Base-by-base conservation (phyloP, 2,113 vertebrate genomes). In the Paramisgurnus dabryanus region DNA sequence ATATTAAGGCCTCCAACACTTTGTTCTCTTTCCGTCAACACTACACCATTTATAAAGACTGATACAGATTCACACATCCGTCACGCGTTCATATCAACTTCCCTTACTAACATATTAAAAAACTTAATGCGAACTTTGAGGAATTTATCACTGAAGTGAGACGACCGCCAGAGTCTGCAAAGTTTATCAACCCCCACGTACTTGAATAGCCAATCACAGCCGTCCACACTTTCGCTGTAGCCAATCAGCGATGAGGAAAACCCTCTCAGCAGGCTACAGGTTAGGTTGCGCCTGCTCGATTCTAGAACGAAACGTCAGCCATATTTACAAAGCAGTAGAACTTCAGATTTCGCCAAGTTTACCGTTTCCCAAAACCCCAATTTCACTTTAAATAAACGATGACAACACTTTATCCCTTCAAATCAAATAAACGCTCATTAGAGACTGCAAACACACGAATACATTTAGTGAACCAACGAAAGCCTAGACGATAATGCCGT, bases 241-340 rank as follows among this genome's bases (percentile, higher is more conserved):
- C 87, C 85, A 87, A 87, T 86, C 79, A 82, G 7, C 41, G 61
- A 2, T 55, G 63, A 76, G 72, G 71, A 41, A 34, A 77, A 66
- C 15, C 55, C 34, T 22, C 41, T 45, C 45, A 81, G 87, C 22
- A 69, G 78, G 81, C 70, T 67, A 83, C 84, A 73, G 72, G 87
- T 83, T 87, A 63, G 86, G 87, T 87, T 88, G 86, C 55, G 70
- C 72, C 87, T 78, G 82, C 87, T 87, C 88, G 88, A 87, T 90
- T 88, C 87, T 40, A 86, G 86, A 92, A 90, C 86, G 89, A 93
- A 89, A 90, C 92, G 92, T 93, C 93, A 91, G 93, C 93, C 93
- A 93, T 93, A 88, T 93, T 93, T 89, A 90, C 89, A 87, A 85
- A 90, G 87, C 86, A 85, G 66, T 89, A 89, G 85, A 82, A 88